Evolutionary conservation across 2,888 invertebrate species (phyloP).

Genomic region (Blera fallax): DNA sequence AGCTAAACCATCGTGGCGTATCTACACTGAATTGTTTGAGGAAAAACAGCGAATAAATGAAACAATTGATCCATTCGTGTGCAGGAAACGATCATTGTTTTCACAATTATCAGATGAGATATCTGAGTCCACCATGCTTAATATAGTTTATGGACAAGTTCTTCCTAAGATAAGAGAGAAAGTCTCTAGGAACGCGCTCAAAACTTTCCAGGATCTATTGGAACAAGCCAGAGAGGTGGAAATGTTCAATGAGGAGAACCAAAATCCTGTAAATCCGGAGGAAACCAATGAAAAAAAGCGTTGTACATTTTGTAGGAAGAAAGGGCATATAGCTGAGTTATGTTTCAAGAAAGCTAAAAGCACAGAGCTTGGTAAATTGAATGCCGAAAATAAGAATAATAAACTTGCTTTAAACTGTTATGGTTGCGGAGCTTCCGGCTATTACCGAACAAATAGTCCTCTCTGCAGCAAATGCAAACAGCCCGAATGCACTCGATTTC

Average conservation of each 20-base stretch:
- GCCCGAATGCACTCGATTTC: constrained; percentile 18
- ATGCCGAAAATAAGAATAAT: neutral
- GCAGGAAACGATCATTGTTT: neutral
- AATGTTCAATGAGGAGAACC: too few species aligned
- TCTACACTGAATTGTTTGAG: neutral
- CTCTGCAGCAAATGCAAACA: constrained; percentile 26
- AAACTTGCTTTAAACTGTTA: neutral
- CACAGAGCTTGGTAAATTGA: neutral
- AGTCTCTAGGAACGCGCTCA: neutral
- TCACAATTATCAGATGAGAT: neutral
- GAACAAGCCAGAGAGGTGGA: neutral
- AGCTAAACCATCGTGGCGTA: too few species aligned
- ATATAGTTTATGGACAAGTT: neutral
- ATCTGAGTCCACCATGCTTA: neutral
- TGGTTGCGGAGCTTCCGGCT: constrained; percentile 19
- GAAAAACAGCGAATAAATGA: neutral
- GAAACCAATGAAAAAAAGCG: neutral
- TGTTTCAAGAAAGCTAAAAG: neutral
- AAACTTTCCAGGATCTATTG: neutral
- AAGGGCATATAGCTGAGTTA: neutral
- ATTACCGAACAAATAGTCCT: constrained; percentile 22
- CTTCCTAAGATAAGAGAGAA: neutral
- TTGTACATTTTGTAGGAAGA: neutral
- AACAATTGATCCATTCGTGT: neutral
- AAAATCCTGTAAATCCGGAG: too few species aligned